Evolutionary conservation across 2,888 invertebrate species (phyloP), one percentile per base, ranked within the genome.

Genomic region (Zele albiditarsus): DNA sequence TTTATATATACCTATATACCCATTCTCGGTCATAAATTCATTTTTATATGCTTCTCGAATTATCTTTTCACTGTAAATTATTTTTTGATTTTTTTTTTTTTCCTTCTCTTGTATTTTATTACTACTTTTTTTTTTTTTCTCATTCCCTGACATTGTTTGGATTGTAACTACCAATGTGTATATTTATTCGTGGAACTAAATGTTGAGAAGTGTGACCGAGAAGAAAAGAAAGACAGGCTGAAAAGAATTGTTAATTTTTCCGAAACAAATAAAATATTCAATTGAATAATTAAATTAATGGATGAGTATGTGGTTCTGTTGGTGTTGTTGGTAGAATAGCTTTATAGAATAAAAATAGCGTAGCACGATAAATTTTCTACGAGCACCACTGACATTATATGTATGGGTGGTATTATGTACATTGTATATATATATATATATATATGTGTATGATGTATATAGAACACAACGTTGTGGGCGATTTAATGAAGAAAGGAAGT

Each of bases 401-500:
- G n/a, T 46, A 46, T n/a, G 38, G 12, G 38, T 8, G 38, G 38
- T 38, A 38, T 38, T 38, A n/a, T 46, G n/a, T 46, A 6, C 20
- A 20, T n/a, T 42, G 42, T 42, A 42, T 42, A 12, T 42, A 12
- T 10, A 42, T 42, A 42, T 42, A 42, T 53, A n/a, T 46, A 16
- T 46, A n/a, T 46, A 46, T n/a, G 46, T 46, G n/a, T 31, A n/a
- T n/a, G 28, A 16, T 31, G 31, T 20, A 31, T 62, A 31, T 31
- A 62, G 12, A 63, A 28, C 6, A 38, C 38, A 62, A 62, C 62
- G 58, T 49, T 58, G 79, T 81, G 77, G 77, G 78, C 78, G 79
- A 75, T 75, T 78, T 77, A 79, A 81, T 78, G 79, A 79, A 78
- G 81, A 81, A 82, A 80, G 79, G 81, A 81, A 82, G 79, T 76